Base-by-base conservation (phyloP, 1,140 invertebrate species). In the Drosophila bifasciata region DNA sequence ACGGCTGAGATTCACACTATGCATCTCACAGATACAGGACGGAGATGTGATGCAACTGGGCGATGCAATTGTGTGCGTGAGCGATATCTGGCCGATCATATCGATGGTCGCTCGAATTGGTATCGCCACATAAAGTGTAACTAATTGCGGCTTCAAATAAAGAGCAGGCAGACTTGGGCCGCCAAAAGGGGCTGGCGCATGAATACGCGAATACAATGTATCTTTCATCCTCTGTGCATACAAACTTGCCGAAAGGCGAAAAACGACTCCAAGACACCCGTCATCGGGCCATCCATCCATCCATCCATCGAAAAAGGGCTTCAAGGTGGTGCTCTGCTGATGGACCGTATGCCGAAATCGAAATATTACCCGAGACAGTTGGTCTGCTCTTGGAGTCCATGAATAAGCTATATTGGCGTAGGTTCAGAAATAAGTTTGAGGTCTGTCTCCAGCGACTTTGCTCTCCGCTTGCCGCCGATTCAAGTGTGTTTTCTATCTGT, bases 121-220 rank as follows among this genome's bases (percentile, higher is more conserved):
- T 60, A 86, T 80, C 73, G 79, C 70, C 81, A 72, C 74, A 84
- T 86, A 89, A 88, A 86, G 61, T 90, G 89, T 90, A 83, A 81
- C 89, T 90, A 90, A 90, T 90, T 90, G 89, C 71, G 80, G 89
- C 80, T 78, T 85, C 69, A 90, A 86, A 89, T 89, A 86, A 89
- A 88, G 75, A 89, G 72, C 79, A 61, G 32, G 32, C 11, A 32
- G 76, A 44, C 61, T 52, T 59, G 60, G 60, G 66, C 71, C 64
- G 64, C 70, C 74, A 56, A 57, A 61, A 43, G 45, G 53, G 48
- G 48, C 49, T 53, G 57, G 45, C 49, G 53, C 51, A 66, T 50
- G 32, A 44, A 71, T 32, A 46, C 40, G 59, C 44, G 46, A 58
- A 46, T 21, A 21, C 25, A 16, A 25, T 49, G 15, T 25, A 49